Evolutionary conservation across 2,797 vertebrate species (phyloP), one percentile per base, ranked within the genome.

Genomic region (Simalia tracyae): DNA sequence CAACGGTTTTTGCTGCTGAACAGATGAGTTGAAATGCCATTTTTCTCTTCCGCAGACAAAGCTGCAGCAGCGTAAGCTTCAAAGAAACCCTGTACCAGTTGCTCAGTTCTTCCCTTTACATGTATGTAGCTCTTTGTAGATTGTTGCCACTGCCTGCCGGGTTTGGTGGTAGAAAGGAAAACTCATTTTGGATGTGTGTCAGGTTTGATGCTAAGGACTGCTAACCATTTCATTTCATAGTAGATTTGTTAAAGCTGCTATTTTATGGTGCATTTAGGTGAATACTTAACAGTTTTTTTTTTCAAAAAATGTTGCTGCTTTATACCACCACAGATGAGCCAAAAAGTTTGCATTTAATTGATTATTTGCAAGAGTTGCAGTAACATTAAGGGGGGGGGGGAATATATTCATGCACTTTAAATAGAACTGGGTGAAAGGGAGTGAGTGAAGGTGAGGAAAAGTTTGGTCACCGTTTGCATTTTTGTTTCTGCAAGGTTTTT

Each of bases 401-500:
- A 93, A 91, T 94, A 95, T 95, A 97, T 96, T 96, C 96, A 96
- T 97, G 97, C 98, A 98, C 97, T 98, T 98, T 98, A 98, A 89
- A 95, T 93, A 95, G 91, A 87, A 94, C 87, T 93, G 72, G 76
- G 94, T n/a, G 91, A 84, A 64, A 94, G 57, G 85, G 84, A 90
- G 91, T 91, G 94, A 95, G 50, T 93, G 89, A 91, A 68, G 89
- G 61, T 94, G 72, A 76, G 42, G 72, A 42, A 76, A 76, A 4
- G 3, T 81, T 81, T 7, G 0, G 19, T 31, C 22, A 68, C 56
- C 5, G 57, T 50, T 61, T 61, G 59, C 36, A 0, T 81, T 94
- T 95, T 96, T 89, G 2, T 92, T 87, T 92, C 31, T 91, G 87
- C 15, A 94, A 95, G 85, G n/a, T 19, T n/a, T 95, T 94, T 86